These are phyloP conservation scores for Cataglyphis albicans DNA, from an alignment of 2,888 invertebrate genomes.

Conservation along the genomic window DNA sequence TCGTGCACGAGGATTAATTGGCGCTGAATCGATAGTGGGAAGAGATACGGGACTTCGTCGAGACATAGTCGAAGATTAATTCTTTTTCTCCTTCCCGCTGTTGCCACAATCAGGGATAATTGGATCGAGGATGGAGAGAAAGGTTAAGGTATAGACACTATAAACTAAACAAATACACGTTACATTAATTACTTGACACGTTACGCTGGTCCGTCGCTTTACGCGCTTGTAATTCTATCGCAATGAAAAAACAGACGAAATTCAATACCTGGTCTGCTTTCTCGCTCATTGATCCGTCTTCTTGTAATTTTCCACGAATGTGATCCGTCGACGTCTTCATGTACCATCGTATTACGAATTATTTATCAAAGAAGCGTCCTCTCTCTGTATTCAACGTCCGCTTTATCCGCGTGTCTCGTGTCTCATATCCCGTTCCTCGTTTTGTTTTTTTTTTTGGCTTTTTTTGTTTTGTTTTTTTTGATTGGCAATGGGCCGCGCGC, in stretches of 20 bases:
- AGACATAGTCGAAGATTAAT: slow-evolving; percentile 64
- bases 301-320: background rate
- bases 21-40: slow-evolving; percentile 62
- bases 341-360: slow-evolving; percentile 1
- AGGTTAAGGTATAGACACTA: slow-evolving; percentile 73
- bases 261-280: slow-evolving; percentile 29
- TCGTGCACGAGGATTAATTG: slow-evolving; percentile 61
- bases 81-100: slow-evolving; percentile 68
- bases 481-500: slow-evolving; percentile 64
- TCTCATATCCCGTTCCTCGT: slow-evolving; percentile 8
- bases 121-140: slow-evolving; percentile 4
- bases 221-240: slow-evolving; percentile 55
- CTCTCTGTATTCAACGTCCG: background rate
- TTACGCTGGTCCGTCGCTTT: slow-evolving; percentile 65
- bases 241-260: slow-evolving; percentile 59
- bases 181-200: slow-evolving; percentile 74
- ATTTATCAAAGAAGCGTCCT: slow-evolving; percentile 54
- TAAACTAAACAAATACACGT: slow-evolving; percentile 81
- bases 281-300: slow-evolving; percentile 31
- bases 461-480: slow-evolving; percentile 36
- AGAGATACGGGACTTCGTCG: slow-evolving; percentile 58
- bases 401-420: background rate
- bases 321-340: background rate
- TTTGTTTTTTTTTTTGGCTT: too few relatives aligned
- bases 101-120: slow-evolving; percentile 58